Conservation (phyloP, 2,888 invertebrate species). For the Drosophila mimetica region DNA sequence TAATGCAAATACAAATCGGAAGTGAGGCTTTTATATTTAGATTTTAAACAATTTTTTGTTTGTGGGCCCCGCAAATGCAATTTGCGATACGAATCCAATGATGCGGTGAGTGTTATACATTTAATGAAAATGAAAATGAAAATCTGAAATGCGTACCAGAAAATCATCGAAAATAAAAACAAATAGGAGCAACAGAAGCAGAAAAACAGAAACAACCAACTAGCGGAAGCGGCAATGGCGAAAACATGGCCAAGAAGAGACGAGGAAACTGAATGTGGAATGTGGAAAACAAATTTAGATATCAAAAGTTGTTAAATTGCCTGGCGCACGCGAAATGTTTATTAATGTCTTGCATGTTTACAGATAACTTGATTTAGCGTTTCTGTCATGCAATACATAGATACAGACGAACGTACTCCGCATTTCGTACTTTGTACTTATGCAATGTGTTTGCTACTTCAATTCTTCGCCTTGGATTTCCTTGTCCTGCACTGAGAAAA, state of each 20-base stretch:
- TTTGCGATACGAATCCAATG: slow-evolving; percentile 24
- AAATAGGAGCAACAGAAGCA: too few species aligned
- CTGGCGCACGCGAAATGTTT: slow-evolving; percentile 83
- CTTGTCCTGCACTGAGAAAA: slow-evolving; percentile 11
- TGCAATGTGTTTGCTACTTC: slow-evolving; percentile 41
- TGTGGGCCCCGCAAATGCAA: background rate
- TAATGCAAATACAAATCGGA: slow-evolving; percentile 1
- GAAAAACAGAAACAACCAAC: slow-evolving; percentile 30
- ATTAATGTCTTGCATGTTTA: slow-evolving; percentile 82
- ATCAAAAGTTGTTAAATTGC: slow-evolving; percentile 83
- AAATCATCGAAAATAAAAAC: slow-evolving; percentile 6
- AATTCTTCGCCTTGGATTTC: slow-evolving; percentile 52
- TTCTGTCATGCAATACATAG: slow-evolving; percentile 78
- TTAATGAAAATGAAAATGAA: slow-evolving; percentile 16
- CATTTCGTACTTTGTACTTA: slow-evolving; percentile 15
- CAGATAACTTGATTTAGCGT: slow-evolving; percentile 82
- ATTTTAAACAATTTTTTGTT: slow-evolving; percentile 1
- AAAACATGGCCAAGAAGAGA: slow-evolving; percentile 39
- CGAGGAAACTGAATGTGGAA: slow-evolving; percentile 56
- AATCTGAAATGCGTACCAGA: slow-evolving; percentile 34
- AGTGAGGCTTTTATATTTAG: background rate
- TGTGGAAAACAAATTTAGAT: slow-evolving; percentile 75
- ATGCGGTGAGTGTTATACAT: slow-evolving; percentile 17
- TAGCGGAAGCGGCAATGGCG: slow-evolving; percentile 50
- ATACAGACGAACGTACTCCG: slow-evolving; percentile 15